Percentiles rank a stretch among this genome's conserved stretches.
Conservation (phyloP, 2,888 invertebrate genomes). For the Lypha dubia region DNA sequence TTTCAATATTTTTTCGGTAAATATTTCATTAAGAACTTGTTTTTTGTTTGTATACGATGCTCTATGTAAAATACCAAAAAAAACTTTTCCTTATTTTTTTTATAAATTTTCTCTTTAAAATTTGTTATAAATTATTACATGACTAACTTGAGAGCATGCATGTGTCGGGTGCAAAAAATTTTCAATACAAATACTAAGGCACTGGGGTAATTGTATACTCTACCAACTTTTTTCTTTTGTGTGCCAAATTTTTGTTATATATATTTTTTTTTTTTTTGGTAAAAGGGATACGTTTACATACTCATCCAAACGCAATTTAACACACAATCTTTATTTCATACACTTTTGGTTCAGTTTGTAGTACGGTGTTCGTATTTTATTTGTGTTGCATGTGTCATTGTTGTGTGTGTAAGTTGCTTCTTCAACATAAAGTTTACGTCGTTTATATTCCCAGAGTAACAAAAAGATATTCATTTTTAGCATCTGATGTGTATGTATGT, state of each 20-base stretch:
- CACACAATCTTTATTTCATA: constrained; percentile 6
- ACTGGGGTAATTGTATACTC: background rate
- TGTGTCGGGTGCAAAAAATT: background rate
- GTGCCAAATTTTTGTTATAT: background rate
- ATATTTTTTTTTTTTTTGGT: constrained; percentile 30
- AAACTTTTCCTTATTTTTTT: background rate
- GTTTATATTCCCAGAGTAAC: constrained; percentile 11
- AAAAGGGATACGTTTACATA: constrained; percentile 24
- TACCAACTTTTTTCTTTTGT: background rate
- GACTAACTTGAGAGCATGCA: background rate
- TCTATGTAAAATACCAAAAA: constrained; percentile 6
- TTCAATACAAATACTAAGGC: constrained; percentile 1
- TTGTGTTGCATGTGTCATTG: constrained; percentile 31
- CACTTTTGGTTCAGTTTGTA: constrained; percentile 7
- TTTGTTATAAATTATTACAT: constrained; percentile 25
- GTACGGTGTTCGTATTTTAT: constrained; percentile 15
- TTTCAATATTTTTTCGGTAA: background rate
- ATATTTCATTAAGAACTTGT: constrained; percentile 31
- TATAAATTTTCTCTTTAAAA: background rate
- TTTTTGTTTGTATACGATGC: background rate
- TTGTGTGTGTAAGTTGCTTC: constrained; percentile 12
- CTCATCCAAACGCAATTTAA: constrained; percentile 18
- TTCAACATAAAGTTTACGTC: constrained; percentile 11
- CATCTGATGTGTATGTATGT: background rate
- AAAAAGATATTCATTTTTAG: constrained; percentile 1